Evolutionary conservation across 2,888 invertebrate species (phyloP).

Genomic region (Caenorhabditis afra): DNA sequence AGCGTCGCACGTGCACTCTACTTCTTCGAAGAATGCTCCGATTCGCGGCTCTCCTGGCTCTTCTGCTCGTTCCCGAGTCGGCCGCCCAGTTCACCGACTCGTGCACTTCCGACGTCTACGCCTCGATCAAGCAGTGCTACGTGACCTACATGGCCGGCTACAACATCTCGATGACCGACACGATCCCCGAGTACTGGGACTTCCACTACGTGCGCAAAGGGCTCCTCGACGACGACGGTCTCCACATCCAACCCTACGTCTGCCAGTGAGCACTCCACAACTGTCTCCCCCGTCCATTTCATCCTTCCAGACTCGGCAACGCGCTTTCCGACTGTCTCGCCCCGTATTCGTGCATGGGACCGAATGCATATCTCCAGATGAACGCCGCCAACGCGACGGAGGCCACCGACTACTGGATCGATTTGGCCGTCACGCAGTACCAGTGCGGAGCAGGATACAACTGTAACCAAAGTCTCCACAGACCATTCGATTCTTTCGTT

Average conservation of each 20-base stretch:
- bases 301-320: conserved; percentile 58
- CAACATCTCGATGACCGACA: conserved; percentile 58
- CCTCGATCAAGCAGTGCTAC: conserved; percentile 58
- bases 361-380: conserved; percentile 55
- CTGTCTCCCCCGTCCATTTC: not conserved
- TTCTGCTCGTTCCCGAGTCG: not conserved
- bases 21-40: conserved; percentile 13
- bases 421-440: conserved; percentile 64
- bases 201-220: conserved; percentile 56
- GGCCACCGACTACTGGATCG: conserved; percentile 65
- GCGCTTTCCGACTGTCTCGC: conserved; percentile 51
- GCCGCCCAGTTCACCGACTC: conserved; percentile 46
- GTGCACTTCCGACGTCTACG: conserved; percentile 38
- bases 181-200: conserved; percentile 64
- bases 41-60: conserved; percentile 8
- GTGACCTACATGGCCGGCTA: conserved; percentile 59
- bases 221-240: conserved; percentile 55
- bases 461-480: conserved; percentile 35
- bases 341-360: conserved; percentile 57
- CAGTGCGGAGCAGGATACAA: conserved; percentile 66
- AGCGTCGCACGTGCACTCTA: no score
- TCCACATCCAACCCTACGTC: conserved; percentile 61
- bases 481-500: not conserved
- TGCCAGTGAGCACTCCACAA: conserved; percentile 54
- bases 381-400: conserved; percentile 63